These are phyloP conservation scores for Choristoneura fumiferana DNA, from an alignment of 1,140 invertebrate species.

Conservation along the genomic window DNA sequence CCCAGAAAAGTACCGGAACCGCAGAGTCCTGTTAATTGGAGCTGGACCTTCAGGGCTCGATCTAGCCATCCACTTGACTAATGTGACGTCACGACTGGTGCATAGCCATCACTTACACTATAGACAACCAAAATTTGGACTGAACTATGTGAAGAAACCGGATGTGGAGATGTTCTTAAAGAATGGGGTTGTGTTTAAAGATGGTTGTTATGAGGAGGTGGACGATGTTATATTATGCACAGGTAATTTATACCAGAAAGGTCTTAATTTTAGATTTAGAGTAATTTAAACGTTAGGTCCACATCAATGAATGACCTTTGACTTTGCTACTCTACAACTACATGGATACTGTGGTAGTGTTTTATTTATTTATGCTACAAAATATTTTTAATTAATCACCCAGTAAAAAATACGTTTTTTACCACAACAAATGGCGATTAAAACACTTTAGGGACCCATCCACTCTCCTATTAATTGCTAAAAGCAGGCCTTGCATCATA, in stretches of 20 bases:
- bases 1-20: conserved; percentile 82
- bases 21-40: conserved; percentile 89
- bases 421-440: no score
- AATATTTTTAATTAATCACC: no score
- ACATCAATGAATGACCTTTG: no score
- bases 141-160: conserved; percentile 82
- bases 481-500: no score
- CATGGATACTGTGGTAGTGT: no score
- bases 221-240: conserved; percentile 90
- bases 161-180: conserved; percentile 79
- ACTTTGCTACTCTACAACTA: no score
- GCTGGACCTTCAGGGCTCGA: conserved; percentile 92
- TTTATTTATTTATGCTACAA: no score
- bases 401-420: no score
- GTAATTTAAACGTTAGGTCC: no score
- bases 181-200: conserved; percentile 80
- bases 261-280: no score
- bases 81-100: conserved; percentile 81
- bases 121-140: conserved; percentile 80
- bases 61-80: conserved; percentile 86
- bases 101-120: conserved; percentile 82
- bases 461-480: no score
- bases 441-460: no score
- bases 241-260: conserved; percentile 78
- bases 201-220: conserved; percentile 80